Conservation (phyloP, 2,888 invertebrate species). For the Rhagium mordax region DNA sequence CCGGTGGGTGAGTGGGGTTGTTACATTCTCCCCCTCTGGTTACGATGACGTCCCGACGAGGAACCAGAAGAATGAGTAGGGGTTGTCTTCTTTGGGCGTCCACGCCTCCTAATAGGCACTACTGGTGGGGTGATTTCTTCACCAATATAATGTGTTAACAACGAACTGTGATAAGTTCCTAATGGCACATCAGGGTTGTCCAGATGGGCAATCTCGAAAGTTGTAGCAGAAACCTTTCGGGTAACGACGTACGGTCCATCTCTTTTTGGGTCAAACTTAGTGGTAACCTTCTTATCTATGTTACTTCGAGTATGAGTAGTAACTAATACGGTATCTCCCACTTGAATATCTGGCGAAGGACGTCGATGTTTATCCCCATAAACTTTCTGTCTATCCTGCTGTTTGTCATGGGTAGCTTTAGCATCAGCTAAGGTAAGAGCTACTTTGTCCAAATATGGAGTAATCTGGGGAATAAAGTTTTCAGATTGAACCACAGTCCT, state of each 20-base stretch:
- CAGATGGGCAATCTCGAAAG: not conserved
- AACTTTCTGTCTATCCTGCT: not conserved
- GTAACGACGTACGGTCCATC: not conserved
- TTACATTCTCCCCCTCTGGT: too few species aligned
- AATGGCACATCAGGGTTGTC: not conserved
- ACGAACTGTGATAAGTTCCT: not conserved
- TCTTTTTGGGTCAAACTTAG: not conserved
- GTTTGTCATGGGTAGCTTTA: conserved; percentile 5
- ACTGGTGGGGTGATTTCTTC: too few species aligned
- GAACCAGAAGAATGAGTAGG: too few species aligned
- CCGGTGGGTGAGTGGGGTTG: too few species aligned
- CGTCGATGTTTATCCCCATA: not conserved
- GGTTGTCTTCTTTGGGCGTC: too few species aligned
- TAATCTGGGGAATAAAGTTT: conserved; percentile 46
- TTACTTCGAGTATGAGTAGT: not conserved
- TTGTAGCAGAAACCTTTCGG: not conserved
- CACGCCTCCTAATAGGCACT: too few species aligned
- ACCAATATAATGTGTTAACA: not conserved
- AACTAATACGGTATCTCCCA: not conserved
- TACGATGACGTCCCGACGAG: too few species aligned
- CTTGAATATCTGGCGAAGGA: not conserved
- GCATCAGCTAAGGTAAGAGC: conserved; percentile 33
- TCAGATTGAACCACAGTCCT: not conserved
- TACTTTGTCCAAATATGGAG: conserved; percentile 51
- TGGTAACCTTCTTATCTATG: not conserved